Evolutionary conservation across 2,797 vertebrate species (phyloP).

Genomic region (Oceanodroma leucorhoa): DNA sequence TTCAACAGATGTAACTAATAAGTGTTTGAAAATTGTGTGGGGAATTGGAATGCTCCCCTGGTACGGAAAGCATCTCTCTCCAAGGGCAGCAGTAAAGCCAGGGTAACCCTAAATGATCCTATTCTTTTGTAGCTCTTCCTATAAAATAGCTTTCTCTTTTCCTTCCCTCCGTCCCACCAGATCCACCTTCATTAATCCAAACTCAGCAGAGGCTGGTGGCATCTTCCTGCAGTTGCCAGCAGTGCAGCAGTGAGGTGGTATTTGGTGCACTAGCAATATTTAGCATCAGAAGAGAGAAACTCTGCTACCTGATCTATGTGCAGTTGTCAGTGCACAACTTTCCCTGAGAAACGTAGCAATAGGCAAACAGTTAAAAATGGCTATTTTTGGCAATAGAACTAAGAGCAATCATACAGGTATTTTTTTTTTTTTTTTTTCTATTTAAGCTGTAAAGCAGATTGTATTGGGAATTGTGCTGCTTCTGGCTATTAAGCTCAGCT

Average conservation of each 20-base stretch:
- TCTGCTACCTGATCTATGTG: background rate
- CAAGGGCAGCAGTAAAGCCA: background rate
- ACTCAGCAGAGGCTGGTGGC: background rate
- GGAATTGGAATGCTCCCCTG: background rate
- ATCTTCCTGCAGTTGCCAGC: background rate
- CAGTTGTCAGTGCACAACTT: background rate
- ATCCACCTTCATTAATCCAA: background rate
- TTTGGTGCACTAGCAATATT: fast-evolving
- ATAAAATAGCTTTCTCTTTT: background rate
- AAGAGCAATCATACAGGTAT: background rate
- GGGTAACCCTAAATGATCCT: background rate
- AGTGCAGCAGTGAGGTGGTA: background rate
- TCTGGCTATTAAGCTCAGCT: background rate
- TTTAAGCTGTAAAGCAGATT: background rate
- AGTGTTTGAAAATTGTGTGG: background rate
- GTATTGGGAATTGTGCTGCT: background rate
- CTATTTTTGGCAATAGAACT: background rate
- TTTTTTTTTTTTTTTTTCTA: background rate
- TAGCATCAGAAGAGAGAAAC: background rate
- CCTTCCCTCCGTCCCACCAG: background rate
- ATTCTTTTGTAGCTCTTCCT: background rate
- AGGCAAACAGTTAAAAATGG: background rate
- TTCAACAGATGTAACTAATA: background rate
- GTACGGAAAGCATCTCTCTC: background rate
- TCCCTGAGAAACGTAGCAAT: background rate